Evolutionary conservation across 2,888 invertebrate species (phyloP).

Genomic region (Acholoe squamosa): DNA sequence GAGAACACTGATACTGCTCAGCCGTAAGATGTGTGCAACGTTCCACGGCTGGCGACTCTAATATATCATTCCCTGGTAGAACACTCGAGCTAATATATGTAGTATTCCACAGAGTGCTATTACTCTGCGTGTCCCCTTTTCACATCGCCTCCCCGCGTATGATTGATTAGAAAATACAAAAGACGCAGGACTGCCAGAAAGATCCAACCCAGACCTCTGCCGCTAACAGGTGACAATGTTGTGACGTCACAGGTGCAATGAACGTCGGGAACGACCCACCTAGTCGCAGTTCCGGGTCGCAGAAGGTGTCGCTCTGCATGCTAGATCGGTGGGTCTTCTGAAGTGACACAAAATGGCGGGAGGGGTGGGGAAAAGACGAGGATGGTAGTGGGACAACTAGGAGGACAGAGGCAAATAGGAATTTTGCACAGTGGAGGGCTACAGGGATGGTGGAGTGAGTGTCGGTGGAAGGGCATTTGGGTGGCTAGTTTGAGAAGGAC

Average conservation of each 20-base stretch:
- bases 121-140: not conserved
- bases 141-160: not conserved
- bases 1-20: too few species aligned
- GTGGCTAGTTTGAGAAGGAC: not conserved
- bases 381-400: not conserved
- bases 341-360: not conserved
- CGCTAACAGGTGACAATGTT: not conserved
- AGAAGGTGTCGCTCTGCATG: not conserved
- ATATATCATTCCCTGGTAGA: not conserved
- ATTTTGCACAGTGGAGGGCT: not conserved
- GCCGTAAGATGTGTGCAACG: too few species aligned
- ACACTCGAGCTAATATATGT: not conserved
- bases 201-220: not conserved
- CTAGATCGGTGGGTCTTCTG: not conserved
- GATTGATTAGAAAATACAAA: conserved; percentile 20
- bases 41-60: not conserved
- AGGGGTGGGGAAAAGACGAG: not conserved
- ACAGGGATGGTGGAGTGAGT: not conserved
- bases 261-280: not conserved
- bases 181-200: not conserved
- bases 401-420: not conserved
- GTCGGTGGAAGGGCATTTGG: not conserved
- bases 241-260: conserved; percentile 7
- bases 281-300: not conserved
- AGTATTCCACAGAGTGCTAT: not conserved